Conservation (phyloP, 1,140 invertebrate species). For the Zaprionus africanus region DNA sequence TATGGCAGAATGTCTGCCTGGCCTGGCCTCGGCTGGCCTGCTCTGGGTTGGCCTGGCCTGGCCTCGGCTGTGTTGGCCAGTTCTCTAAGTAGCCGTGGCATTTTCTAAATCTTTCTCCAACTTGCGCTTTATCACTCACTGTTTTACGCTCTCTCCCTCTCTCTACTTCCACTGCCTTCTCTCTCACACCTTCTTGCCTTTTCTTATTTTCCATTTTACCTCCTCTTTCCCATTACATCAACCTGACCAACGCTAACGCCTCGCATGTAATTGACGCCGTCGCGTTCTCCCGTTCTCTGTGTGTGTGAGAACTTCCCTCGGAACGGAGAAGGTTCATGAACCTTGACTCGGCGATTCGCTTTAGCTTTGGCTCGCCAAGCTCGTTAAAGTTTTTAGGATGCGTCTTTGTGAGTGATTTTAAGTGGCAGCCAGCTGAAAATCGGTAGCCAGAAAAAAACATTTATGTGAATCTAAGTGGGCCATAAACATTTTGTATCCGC, state of each 20-base stretch:
- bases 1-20: background rate
- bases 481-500: constrained; percentile 46
- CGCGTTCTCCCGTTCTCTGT: constrained; percentile 36
- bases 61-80: background rate
- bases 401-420: constrained; percentile 54
- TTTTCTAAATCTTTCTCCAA: constrained; percentile 38
- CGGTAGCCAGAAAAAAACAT: constrained; percentile 58
- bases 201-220: background rate
- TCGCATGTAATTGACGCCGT: constrained; percentile 73
- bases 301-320: constrained; percentile 1
- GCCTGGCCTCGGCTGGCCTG: background rate
- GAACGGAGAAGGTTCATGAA: constrained; percentile 56
- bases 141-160: background rate
- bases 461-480: constrained; percentile 41
- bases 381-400: constrained; percentile 63
- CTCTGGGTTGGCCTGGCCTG: no score
- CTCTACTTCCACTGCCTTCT: background rate
- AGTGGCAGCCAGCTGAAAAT: constrained; percentile 53
- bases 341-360: constrained; percentile 31
- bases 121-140: constrained; percentile 2
- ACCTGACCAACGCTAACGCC: constrained; percentile 34
- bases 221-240: constrained; percentile 17
- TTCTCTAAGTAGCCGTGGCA: constrained; percentile 50
- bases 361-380: constrained; percentile 45
- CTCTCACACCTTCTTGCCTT: background rate